Conservation (phyloP, 2,113 vertebrate genomes). For the Fregata magnificens region DNA sequence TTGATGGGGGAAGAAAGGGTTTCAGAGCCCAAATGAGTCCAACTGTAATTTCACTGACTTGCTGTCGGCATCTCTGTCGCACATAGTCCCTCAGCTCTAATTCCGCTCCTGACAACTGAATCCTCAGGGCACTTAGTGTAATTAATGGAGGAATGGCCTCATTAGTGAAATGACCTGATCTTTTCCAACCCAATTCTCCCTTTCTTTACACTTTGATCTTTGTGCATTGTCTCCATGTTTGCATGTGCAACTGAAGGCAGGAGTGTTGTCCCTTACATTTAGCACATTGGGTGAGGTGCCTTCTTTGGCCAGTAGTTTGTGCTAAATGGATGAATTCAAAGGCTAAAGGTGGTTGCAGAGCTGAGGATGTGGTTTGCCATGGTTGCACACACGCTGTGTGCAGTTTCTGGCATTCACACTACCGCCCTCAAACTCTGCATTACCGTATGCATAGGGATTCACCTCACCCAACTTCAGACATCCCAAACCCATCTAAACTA, state of each 20-base stretch:
- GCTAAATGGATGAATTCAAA: background rate
- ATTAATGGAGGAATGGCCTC: background rate
- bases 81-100: background rate
- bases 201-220: background rate
- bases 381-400: background rate
- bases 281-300: background rate
- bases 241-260: background rate
- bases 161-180: background rate
- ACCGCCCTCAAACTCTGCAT: background rate
- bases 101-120: background rate
- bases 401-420: background rate
- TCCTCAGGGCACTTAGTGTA: background rate
- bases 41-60: background rate
- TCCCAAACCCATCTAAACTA: background rate
- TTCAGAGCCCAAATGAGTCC: background rate
- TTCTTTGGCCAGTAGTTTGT: background rate
- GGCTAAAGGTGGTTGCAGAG: background rate
- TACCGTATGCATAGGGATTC: background rate
- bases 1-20: background rate
- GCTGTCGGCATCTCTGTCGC: background rate
- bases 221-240: rapidly evolving
- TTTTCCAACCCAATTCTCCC: background rate
- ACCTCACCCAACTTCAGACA: background rate
- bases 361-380: background rate
- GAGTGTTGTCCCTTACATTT: background rate